Evolutionary conservation across 2,797 vertebrate species (phyloP).

Genomic region (Schizopygopsis pylzovi): DNA sequence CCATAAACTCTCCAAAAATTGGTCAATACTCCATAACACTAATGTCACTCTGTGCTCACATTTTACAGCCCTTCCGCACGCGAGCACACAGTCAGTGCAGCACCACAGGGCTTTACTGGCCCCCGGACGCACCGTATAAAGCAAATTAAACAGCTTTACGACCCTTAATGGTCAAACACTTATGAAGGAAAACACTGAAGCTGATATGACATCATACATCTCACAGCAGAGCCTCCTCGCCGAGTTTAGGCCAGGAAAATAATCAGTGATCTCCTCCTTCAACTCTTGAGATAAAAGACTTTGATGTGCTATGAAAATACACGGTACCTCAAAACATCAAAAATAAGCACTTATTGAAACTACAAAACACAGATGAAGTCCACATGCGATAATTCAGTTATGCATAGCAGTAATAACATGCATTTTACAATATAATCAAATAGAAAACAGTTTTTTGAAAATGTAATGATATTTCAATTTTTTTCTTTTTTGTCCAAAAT

Average conservation of each 20-base stretch:
- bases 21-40: constrained; percentile 83
- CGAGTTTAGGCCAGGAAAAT: background rate
- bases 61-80: constrained; percentile 72
- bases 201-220: constrained; percentile 24
- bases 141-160: constrained; percentile 36
- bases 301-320: background rate
- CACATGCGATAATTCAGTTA: background rate
- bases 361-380: background rate
- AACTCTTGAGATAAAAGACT: background rate
- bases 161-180: constrained; percentile 25
- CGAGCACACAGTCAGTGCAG: constrained; percentile 70
- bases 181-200: constrained; percentile 30
- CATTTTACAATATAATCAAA: background rate
- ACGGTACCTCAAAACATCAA: background rate
- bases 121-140: constrained; percentile 22
- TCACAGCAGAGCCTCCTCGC: background rate
- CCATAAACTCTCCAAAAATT: constrained; percentile 76
- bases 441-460: background rate
- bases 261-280: background rate
- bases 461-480: too few species aligned
- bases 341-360: background rate
- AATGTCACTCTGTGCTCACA: constrained; percentile 74
- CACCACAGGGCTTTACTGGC: constrained; percentile 64
- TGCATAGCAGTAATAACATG: background rate
- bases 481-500: background rate